Base-by-base conservation (phyloP, 2,797 vertebrate species). In the Eidolon dupreanum region DNA sequence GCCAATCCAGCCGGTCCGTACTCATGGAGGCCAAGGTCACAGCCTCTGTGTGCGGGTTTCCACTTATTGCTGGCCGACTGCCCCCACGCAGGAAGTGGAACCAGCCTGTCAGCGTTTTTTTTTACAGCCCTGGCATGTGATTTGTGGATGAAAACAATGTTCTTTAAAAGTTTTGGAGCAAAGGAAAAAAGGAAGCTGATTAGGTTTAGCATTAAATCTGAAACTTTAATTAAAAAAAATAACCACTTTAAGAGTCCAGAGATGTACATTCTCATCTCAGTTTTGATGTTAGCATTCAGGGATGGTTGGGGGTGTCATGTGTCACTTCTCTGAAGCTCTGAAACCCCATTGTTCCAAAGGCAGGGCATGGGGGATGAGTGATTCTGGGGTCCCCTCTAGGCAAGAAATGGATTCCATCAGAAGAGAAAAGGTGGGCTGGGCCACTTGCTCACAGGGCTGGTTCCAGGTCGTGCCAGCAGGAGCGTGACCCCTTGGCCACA, bases 11-110 rank as follows among this genome's bases (percentile, higher is more conserved):
- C 41, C 77, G 74, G 81, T 96, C 36, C 77, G 91, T 96, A 88
- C 94, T 93, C 96, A 93, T 91, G 70, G 9, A 38, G 59, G 66
- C 33, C 26, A 20, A 59, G 11, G 26, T 10, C 24, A 51, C 68
- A 16, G 71, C n/a, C 2, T 51, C 61, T 43, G 17, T 41, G 33
- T 68, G 36, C 41, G 38, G 31, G 68, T 88, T 94, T 93, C 93
- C 88, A 57, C 59, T 93, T 4, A 20, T 12, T 11, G 1, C 70
- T 78, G 92, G 66, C 87, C 46, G 46, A 86, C 86, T 41, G 70
- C 82, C 89, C 82, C 74, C 71, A 31, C 33, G 26, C 55, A 92
- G 96, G 97, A 97, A 97, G 75, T 77, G 63, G 93, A 92, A 75
- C 38, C 61, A 26, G 61, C 38, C 81, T 79, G 55, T 82, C 16